Evolutionary conservation across 2,888 invertebrate genomes (phyloP).

Genomic region (Smittia sp.): DNA sequence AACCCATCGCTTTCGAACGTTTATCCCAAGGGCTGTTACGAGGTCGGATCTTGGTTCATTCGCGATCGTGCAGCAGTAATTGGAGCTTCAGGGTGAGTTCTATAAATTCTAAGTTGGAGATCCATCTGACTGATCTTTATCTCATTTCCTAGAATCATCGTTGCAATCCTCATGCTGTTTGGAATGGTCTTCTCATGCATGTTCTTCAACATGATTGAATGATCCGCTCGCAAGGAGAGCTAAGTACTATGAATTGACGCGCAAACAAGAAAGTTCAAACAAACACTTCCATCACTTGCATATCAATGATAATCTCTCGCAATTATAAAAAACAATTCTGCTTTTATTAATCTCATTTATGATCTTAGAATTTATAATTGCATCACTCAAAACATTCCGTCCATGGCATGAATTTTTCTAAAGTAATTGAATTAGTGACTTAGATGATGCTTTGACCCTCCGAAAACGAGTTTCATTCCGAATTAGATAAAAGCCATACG

Average conservation of each 20-base stretch:
- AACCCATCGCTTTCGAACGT: slow-evolving; percentile 51
- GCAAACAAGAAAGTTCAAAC: slow-evolving; percentile 31
- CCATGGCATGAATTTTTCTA: slow-evolving; percentile 4
- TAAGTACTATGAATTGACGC: slow-evolving; percentile 29
- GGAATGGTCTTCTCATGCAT: slow-evolving; percentile 82
- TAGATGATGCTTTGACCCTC: background rate
- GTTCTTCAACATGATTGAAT: slow-evolving; percentile 81
- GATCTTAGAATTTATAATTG: slow-evolving; percentile 22
- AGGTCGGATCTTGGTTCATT: slow-evolving; percentile 67
- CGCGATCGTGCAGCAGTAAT: slow-evolving; percentile 75
- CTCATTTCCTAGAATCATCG: no score
- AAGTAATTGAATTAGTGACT: slow-evolving; percentile 13
- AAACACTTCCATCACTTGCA: background rate
- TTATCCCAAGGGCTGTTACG: slow-evolving; percentile 73
- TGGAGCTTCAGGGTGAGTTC: slow-evolving; percentile 79
- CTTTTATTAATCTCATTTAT: background rate
- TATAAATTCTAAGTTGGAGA: no score
- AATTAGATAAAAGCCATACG: background rate
- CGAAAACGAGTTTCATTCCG: background rate
- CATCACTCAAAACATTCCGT: background rate
- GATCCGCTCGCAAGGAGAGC: slow-evolving; percentile 43
- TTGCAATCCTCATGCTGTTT: slow-evolving; percentile 81
- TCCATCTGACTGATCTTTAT: no score
- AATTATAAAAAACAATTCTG: no score
- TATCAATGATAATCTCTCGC: background rate